Percentiles rank a stretch among this genome's conserved stretches.
These are phyloP conservation scores for Crioceris asparagi DNA, from an alignment of 2,888 invertebrate genomes.

Conservation along the genomic window DNA sequence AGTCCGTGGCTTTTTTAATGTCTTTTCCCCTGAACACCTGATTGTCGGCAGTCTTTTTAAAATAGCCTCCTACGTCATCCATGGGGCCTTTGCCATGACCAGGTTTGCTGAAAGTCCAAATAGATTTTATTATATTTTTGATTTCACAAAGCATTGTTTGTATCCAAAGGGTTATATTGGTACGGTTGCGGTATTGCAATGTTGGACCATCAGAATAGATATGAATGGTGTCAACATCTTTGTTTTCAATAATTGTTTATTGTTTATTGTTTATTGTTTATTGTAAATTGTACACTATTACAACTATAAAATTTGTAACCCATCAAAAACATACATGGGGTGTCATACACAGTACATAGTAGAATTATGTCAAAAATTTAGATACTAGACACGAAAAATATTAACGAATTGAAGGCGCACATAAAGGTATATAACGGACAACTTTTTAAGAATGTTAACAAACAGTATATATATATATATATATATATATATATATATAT, in stretches of 20 bases:
- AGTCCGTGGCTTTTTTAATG: slow-evolving; percentile 5
- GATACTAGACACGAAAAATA: too few species aligned
- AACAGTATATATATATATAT: too few species aligned
- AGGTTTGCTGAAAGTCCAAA: slow-evolving; percentile 30
- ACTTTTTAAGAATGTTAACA: too few species aligned
- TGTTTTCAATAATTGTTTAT: slow-evolving; percentile 8
- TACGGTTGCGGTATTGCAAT: too few species aligned
- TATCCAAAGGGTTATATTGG: slow-evolving; percentile 7
- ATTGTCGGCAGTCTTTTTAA: slow-evolving; percentile 28
- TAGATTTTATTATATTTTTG: slow-evolving; percentile 5
- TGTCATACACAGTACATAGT: too few species aligned
- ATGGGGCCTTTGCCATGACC: slow-evolving; percentile 32
- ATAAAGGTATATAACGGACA: too few species aligned
- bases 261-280: too few species aligned
- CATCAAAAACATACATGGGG: too few species aligned
- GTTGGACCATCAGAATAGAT: slow-evolving; percentile 8
- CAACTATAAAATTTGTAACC: too few species aligned
- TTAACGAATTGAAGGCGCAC: too few species aligned
- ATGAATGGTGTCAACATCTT: slow-evolving; percentile 6
- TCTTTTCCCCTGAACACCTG: slow-evolving; percentile 6
- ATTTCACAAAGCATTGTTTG: slow-evolving; percentile 7
- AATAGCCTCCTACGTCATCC: slow-evolving; percentile 30
- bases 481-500: slow-evolving; percentile 6
- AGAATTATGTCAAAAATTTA: too few species aligned
- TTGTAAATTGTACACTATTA: too few species aligned